Percentiles rank a stretch among this genome's conserved stretches.
phyloP scores from a whole-genome alignment of 2,888 invertebrate species.

The Xanthia icteritia region DNA sequence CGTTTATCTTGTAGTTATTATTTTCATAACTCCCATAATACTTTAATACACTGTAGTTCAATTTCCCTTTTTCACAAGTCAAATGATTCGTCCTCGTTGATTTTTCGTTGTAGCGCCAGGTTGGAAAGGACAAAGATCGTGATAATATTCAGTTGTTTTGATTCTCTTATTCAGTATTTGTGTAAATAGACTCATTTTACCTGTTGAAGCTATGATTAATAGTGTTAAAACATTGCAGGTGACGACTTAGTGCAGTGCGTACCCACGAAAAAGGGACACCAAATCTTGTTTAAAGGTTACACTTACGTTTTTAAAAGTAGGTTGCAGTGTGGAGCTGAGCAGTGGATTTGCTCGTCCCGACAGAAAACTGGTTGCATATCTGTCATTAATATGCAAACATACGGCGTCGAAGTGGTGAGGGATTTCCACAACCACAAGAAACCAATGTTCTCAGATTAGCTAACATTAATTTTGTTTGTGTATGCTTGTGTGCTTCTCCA shows the following conservation, averaged over 20 bases:
- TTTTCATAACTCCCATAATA: neutral
- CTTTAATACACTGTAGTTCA: neutral
- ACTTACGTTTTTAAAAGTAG: conserved; percentile 87
- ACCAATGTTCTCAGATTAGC: conserved; percentile 81
- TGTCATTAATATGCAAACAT: conserved; percentile 86
- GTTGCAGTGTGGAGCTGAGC: conserved; percentile 86
- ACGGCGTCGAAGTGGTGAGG: conserved; percentile 85
- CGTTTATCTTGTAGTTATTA: conserved; percentile 68
- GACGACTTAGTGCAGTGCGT: conserved; percentile 87
- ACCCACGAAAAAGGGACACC: conserved; percentile 86
- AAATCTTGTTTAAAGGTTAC: conserved; percentile 86
- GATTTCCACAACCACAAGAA: conserved; percentile 88
- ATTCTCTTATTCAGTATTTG: conserved; percentile 41
- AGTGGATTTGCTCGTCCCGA: conserved; percentile 86
- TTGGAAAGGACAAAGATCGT: conserved; percentile 36
- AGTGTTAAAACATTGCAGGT: conserved; percentile 77
- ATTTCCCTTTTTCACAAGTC: conserved; percentile 10
- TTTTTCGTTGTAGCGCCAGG: conserved; percentile 13
- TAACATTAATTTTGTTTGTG: conserved; percentile 23
- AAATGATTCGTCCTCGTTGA: neutral
- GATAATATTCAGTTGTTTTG: conserved; percentile 64
- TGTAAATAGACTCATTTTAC: conserved; percentile 58
- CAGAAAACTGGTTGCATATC: conserved; percentile 89
- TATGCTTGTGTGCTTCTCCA: neutral
- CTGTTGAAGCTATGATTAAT: conserved; percentile 52